Conservation (phyloP, 1,140 invertebrate species). For the Drosophila neocordata region DNA sequence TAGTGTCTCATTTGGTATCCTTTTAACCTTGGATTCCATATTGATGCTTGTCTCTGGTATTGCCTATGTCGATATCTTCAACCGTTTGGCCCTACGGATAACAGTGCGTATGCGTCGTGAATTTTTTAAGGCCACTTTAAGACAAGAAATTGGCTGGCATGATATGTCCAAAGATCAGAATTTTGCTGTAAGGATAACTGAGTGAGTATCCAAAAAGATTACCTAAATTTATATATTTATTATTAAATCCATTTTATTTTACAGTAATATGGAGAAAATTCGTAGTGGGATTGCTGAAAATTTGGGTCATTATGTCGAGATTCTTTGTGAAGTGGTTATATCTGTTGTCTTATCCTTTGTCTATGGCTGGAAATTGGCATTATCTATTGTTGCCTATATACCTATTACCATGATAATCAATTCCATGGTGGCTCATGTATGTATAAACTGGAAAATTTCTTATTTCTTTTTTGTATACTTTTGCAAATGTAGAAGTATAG, state of each 20-base stretch:
- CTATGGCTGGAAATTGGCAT: constrained; percentile 91
- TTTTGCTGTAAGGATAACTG: constrained; percentile 92
- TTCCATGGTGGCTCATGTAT: constrained; percentile 87
- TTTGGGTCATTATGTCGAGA: constrained; percentile 90
- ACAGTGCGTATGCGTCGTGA: constrained; percentile 88
- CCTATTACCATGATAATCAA: constrained; percentile 90
- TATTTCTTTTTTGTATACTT: too few relatives aligned
- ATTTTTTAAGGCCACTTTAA: constrained; percentile 89
- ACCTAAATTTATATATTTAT: neutral
- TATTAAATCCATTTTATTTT: neutral
- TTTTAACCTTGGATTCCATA: constrained; percentile 84
- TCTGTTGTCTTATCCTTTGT: constrained; percentile 88
- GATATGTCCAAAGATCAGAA: constrained; percentile 92
- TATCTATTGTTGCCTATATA: constrained; percentile 91
- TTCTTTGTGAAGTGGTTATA: constrained; percentile 86
- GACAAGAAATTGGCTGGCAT: constrained; percentile 96
- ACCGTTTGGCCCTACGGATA: constrained; percentile 86
- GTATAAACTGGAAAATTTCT: constrained; percentile 86
- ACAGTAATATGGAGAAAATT: constrained; percentile 93
- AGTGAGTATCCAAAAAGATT: constrained; percentile 85
- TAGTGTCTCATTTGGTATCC: constrained; percentile 86
- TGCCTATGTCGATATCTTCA: constrained; percentile 87
- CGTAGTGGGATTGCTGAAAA: constrained; percentile 95
- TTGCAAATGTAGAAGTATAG: too few relatives aligned
- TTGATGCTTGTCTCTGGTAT: constrained; percentile 86